These are phyloP conservation scores for Salarias fasciatus DNA, from an alignment of 2,797 vertebrate species.

Conservation along the genomic window DNA sequence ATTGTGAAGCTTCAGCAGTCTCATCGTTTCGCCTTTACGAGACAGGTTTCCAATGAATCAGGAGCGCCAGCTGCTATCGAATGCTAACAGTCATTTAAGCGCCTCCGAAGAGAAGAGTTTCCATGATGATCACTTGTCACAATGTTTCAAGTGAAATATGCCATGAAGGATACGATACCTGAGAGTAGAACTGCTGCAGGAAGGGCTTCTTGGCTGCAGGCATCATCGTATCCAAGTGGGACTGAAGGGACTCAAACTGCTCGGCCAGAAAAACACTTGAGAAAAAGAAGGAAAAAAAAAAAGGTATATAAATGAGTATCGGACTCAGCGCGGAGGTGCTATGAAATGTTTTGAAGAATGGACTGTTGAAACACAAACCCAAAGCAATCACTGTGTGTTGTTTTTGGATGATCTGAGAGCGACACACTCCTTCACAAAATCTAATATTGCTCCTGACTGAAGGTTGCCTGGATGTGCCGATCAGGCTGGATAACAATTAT, in stretches of 20 bases:
- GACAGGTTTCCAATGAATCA: too few species aligned
- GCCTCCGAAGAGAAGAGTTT: not conserved
- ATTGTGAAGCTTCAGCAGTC: too few species aligned
- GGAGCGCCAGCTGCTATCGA: too few species aligned
- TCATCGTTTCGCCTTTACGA: too few species aligned
- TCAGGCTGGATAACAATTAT: too few species aligned
- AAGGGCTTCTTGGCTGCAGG: constrained; percentile 98
- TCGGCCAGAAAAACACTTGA: constrained; percentile 95
- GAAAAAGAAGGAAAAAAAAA: constrained; percentile 2
- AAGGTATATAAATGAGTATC: too few species aligned
- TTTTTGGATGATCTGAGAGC: constrained; percentile 4
- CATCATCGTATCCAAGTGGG: constrained; percentile 97
- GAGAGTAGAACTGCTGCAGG: constrained; percentile 98
- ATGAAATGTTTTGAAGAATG: not conserved
- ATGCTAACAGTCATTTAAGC: not conserved
- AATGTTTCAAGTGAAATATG: not conserved
- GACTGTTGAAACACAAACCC: not conserved
- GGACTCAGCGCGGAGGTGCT: not conserved
- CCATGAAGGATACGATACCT: constrained; percentile 80
- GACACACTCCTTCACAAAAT: constrained; percentile 9
- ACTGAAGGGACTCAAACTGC: constrained; percentile 97
- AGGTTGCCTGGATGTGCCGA: constrained; percentile 12
- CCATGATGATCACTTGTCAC: not conserved
- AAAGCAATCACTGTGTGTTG: not conserved
- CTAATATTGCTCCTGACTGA: constrained; percentile 1